Conservation (phyloP, 2,113 vertebrate species). For the Petrocephalus zakoni region DNA sequence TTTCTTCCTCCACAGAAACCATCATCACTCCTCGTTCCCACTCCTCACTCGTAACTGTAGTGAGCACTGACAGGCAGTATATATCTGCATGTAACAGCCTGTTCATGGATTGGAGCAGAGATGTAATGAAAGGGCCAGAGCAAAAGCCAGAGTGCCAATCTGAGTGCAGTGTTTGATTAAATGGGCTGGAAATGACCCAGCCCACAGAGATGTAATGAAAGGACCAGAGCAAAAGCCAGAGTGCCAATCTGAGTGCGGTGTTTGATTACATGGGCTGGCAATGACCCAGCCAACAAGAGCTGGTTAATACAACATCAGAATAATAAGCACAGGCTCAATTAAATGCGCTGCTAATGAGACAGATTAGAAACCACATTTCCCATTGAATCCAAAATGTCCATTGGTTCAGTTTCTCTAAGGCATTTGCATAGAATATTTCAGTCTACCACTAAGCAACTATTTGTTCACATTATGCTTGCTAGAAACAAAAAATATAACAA, state of each 20-base stretch:
- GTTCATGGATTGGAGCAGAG: background rate
- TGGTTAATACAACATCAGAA: background rate
- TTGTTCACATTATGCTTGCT: background rate
- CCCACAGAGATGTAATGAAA: background rate
- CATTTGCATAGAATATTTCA: conserved; percentile 19
- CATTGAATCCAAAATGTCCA: background rate
- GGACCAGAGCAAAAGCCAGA: background rate
- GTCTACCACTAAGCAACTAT: background rate
- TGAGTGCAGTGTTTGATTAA: background rate
- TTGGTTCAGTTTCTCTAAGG: background rate
- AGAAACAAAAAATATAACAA: background rate
- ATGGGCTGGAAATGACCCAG: no score
- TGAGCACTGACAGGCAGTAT: background rate
- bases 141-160: background rate
- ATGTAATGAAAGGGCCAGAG: no score
- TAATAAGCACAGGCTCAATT: background rate
- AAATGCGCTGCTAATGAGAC: background rate
- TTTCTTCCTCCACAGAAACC: background rate
- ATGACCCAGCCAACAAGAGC: background rate
- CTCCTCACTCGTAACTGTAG: background rate
- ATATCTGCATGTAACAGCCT: background rate
- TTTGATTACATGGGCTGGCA: background rate
- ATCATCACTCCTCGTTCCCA: background rate
- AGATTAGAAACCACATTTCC: background rate
- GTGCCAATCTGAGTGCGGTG: background rate